Percentiles rank a stretch among this genome's conserved stretches.
Conservation (phyloP, 2,888 invertebrate genomes). For the Dynastes hyllus region DNA sequence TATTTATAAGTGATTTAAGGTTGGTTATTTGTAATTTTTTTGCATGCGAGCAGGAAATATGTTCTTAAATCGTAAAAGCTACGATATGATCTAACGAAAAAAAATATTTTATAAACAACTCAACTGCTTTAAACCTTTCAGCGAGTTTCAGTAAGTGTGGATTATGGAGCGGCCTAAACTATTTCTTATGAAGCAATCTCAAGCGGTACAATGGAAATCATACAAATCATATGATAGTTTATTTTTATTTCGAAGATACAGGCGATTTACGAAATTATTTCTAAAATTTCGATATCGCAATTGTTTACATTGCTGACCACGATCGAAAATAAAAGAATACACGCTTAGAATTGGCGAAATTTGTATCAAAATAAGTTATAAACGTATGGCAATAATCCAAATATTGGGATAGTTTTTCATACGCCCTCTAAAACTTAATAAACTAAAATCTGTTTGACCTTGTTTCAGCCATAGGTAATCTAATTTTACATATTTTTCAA, state of each 20-base stretch:
- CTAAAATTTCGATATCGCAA: background rate
- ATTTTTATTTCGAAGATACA: background rate
- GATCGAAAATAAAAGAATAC: background rate
- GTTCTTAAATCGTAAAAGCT: too few species aligned
- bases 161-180: too few species aligned
- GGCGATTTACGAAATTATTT: slow-evolving; percentile 10
- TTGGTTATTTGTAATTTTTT: too few species aligned
- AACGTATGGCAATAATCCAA: slow-evolving; percentile 32
- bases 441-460: slow-evolving; percentile 31
- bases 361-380: slow-evolving; percentile 21
- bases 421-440: slow-evolving; percentile 28
- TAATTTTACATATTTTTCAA: slow-evolving; percentile 31
- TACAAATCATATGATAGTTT: background rate
- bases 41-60: too few species aligned
- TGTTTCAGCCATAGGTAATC: slow-evolving; percentile 28
- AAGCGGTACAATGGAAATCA: background rate
- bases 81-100: too few species aligned
- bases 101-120: too few species aligned
- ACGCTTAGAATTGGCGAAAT: background rate
- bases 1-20: too few species aligned
- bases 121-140: too few species aligned
- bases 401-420: slow-evolving; percentile 32
- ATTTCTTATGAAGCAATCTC: background rate
- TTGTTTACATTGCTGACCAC: slow-evolving; percentile 7
- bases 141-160: too few species aligned